Percentiles rank a stretch among this genome's conserved stretches.
Evolutionary conservation across 2,888 invertebrate species (phyloP).

Genomic region (Cremastinae sp.): DNA sequence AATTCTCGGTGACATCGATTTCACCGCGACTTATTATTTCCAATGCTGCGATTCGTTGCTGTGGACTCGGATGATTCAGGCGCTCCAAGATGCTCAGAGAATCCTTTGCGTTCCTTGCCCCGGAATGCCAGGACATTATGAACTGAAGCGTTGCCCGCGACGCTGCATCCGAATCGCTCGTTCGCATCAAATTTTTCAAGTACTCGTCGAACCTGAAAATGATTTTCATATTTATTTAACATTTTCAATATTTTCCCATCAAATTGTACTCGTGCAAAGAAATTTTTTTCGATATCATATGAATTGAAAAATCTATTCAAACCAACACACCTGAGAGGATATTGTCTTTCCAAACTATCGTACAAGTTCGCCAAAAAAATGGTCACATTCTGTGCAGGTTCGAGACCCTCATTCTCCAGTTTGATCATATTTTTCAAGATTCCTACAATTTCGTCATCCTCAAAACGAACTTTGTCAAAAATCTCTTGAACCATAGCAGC

Average conservation of each 20-base stretch:
- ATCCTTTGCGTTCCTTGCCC: conserved; percentile 68
- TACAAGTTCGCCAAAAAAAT: conserved; percentile 70
- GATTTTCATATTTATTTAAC: too few relatives aligned
- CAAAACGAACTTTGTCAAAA: conserved; percentile 83
- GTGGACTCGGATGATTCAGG: conserved; percentile 86
- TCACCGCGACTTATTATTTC: conserved; percentile 82
- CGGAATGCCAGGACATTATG: conserved; percentile 74
- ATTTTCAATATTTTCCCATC: too few relatives aligned
- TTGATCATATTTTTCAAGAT: conserved; percentile 70
- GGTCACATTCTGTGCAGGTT: conserved; percentile 49
- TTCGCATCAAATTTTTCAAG: conserved; percentile 82
- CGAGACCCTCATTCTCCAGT: conserved; percentile 7
- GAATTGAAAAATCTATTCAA: too few relatives aligned
- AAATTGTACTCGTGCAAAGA: too few relatives aligned
- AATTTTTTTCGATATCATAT: too few relatives aligned
- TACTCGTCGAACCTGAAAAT: conserved; percentile 84
- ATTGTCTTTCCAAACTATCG: conserved; percentile 84
- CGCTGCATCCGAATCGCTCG: conserved; percentile 60
- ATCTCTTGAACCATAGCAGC: conserved; percentile 83
- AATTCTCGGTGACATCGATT: conserved; percentile 69
- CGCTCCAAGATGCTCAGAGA: conserved; percentile 72
- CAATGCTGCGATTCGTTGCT: conserved; percentile 86
- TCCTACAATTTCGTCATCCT: conserved; percentile 79
- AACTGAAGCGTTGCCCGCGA: conserved; percentile 70
- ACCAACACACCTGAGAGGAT: conserved; percentile 81